These are phyloP conservation scores for Tenthredo distinguenda DNA, from an alignment of 2,888 invertebrate species.

Conservation along the genomic window DNA sequence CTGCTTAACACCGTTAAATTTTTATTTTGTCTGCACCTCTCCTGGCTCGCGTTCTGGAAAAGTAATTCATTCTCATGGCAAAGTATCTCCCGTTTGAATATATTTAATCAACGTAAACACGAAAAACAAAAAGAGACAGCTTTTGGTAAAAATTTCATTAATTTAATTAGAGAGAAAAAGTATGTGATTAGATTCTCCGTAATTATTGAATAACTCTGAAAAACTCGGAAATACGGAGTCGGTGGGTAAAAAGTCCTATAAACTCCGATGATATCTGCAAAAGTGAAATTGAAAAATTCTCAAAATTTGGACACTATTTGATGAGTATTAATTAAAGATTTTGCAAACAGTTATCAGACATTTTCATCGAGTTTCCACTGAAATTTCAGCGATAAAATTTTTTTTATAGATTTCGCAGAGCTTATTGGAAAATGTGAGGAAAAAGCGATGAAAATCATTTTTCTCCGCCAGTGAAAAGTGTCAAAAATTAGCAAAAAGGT, in stretches of 20 bases:
- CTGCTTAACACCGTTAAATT: conserved; percentile 19
- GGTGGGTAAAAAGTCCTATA: not conserved
- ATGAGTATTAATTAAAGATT: not conserved
- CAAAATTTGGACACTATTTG: not conserved
- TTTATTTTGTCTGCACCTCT: conserved; percentile 11
- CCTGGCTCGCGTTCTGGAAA: not conserved
- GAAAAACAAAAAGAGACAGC: not conserved
- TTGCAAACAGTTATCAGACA: not conserved
- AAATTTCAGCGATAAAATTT: not conserved
- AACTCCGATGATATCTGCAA: not conserved
- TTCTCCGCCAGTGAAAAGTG: not conserved
- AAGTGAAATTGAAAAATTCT: not conserved
- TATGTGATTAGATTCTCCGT: not conserved
- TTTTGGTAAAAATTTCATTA: not conserved
- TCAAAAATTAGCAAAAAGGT: conserved; percentile 23
- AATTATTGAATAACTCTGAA: not conserved
- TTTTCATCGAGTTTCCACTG: not conserved
- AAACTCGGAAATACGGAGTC: too few relatives aligned
- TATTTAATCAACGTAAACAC: not conserved
- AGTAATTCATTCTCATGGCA: not conserved
- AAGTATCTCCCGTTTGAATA: not conserved
- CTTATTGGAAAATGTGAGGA: not conserved
- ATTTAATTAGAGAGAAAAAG: not conserved
- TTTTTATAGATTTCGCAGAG: not conserved
- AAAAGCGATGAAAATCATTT: not conserved